Evolutionary conservation across 2,113 vertebrate genomes (phyloP).

Genomic region (Ranitomeya imitator): DNA sequence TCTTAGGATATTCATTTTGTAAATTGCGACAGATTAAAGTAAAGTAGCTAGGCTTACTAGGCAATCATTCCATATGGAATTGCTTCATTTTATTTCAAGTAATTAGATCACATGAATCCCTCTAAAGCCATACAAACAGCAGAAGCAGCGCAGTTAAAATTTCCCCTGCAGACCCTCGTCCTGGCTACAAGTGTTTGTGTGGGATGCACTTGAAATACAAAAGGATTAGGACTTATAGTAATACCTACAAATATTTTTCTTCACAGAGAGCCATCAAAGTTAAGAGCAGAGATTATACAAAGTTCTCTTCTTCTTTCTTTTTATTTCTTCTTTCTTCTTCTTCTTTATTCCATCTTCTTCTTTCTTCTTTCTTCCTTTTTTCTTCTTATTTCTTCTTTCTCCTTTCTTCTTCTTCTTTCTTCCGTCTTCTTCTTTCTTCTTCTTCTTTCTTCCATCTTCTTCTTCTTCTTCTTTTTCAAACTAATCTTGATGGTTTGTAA

Average conservation of each 20-base stretch:
- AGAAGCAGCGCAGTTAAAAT: slow-evolving; percentile 23
- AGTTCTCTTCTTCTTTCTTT: not conserved
- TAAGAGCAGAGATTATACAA: not conserved
- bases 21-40: not conserved
- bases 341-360: too few relatives aligned
- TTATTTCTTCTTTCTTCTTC: too few relatives aligned
- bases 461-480: too few relatives aligned
- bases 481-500: too few relatives aligned
- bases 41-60: not conserved
- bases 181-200: slow-evolving; percentile 30
- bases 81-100: slow-evolving; percentile 20
- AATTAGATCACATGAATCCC: slow-evolving; percentile 28
- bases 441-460: too few relatives aligned
- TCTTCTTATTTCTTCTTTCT: too few relatives aligned
- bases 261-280: not conserved
- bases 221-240: slow-evolving; percentile 17
- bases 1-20: not conserved
- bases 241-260: slow-evolving; percentile 27
- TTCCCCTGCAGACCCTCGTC: slow-evolving; percentile 17
- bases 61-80: slow-evolving; percentile 6
- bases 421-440: too few relatives aligned
- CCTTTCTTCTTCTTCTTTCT: too few relatives aligned
- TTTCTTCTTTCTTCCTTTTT: too few relatives aligned
- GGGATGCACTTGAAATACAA: slow-evolving; percentile 38
- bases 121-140: slow-evolving; percentile 4